Base-by-base conservation (phyloP, 2,888 invertebrate genomes). In the Lochmaea crataegi region DNA sequence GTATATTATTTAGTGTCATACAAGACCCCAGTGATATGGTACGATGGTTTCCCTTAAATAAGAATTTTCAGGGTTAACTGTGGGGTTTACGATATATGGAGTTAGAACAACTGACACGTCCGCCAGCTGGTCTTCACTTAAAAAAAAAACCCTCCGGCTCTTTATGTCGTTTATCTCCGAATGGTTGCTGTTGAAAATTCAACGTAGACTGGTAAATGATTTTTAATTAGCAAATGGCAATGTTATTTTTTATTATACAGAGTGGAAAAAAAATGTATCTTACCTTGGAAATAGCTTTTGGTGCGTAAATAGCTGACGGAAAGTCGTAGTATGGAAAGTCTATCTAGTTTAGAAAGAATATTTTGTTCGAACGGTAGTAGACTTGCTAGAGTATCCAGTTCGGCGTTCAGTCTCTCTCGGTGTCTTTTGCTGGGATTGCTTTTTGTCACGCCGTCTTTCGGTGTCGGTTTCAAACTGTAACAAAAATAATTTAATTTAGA, bases 221-320 rank as follows among this genome's bases (percentile, higher is more conserved):
- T 38, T 38, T 38, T 38, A 38, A 38, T 38, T 38, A 38, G 7
- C 32, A 38, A 38, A 38, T 38, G 32, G 32, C 7, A 38, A 38
- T 38, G 32, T 38, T 32, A 32, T 6, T 3, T 22, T 38, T 38
- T 38, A 38, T 38, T 38, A 64, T 64, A 38, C 22, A 10, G 7
- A 11, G 45, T 38, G 9, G 14, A 65, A 18, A 14, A 42, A 10
- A 38, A 38, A 38, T 6, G 32, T 38, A 26, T 53, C 80, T 77
- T 88, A 99, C 99, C 97, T 95, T 98, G 98, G 90, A 99, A 99
- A 90, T 99, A 99, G 89, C 98, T 97, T 90, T 99, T 99, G 85
- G 98, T 99, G 84, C 99, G 93, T 82, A 99, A 92, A 88, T 98
- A 99, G 90, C 97, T 97, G 88, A 99, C 99, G 71, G 98, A 97